Conservation (phyloP, 2,113 vertebrate genomes). For the Hydropotes inermis region DNA sequence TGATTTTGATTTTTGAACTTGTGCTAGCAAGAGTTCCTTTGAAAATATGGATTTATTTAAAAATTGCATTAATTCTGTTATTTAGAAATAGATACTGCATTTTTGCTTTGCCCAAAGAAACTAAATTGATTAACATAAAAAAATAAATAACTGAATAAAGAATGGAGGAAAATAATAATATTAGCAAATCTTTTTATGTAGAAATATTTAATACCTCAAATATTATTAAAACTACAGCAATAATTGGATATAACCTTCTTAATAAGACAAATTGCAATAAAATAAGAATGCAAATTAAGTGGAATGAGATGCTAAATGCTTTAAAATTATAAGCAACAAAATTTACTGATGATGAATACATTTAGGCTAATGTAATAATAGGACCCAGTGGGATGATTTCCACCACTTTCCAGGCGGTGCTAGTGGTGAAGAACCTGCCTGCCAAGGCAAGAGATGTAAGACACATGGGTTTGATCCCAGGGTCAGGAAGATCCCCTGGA, state of each 20-base stretch:
- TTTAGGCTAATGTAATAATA: not conserved
- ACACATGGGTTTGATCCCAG: not conserved
- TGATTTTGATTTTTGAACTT: not conserved
- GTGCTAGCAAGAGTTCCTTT: not conserved
- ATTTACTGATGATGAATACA: not conserved
- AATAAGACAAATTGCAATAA: not conserved
- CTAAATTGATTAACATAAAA: not conserved
- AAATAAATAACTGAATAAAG: not conserved
- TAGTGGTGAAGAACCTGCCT: not conserved
- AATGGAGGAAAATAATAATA: not conserved
- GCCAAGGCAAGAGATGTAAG: not conserved
- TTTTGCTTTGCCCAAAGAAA: not conserved
- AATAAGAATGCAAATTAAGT: not conserved
- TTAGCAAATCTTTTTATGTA: not conserved
- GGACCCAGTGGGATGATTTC: not conserved
- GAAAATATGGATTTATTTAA: not conserved
- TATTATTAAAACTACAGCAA: not conserved
- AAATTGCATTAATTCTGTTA: not conserved
- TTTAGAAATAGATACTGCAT: not conserved
- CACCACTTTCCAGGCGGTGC: not conserved
- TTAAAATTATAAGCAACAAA: not conserved
- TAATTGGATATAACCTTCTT: not conserved
- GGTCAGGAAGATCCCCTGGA: not conserved
- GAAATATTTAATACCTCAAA: not conserved
- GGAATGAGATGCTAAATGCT: not conserved